A percentile compares a stretch with the other conserved stretches of the same genome.
These are phyloP conservation scores for Archilochus colubris DNA, from an alignment of 2,113 vertebrate species.

Conservation along the genomic window DNA sequence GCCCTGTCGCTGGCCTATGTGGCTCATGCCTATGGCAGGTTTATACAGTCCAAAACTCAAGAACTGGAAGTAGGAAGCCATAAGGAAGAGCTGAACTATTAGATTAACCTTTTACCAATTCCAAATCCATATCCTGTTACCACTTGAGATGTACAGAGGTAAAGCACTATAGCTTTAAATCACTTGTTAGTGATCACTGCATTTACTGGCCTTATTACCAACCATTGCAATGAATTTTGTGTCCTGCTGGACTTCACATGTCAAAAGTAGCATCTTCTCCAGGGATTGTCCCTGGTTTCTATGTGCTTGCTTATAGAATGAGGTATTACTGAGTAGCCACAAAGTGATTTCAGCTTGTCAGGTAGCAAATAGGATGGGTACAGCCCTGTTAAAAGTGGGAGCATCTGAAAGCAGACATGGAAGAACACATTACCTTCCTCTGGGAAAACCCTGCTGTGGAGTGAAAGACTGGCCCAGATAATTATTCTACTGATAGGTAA, in stretches of 20 bases:
- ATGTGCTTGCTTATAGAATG: background rate
- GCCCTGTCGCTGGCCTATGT: background rate
- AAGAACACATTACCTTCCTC: background rate
- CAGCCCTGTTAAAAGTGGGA: background rate
- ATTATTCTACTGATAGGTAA: background rate
- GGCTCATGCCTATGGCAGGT: background rate
- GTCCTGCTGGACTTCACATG: background rate
- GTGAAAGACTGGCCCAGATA: background rate
- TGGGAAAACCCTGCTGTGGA: slow-evolving; percentile 17
- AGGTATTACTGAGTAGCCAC: background rate
- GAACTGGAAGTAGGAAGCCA: background rate
- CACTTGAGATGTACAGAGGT: rapidly evolving
- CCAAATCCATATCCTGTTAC: background rate
- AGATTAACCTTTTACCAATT: background rate
- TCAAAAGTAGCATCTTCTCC: background rate
- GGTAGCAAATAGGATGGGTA: background rate
- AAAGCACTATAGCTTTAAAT: background rate
- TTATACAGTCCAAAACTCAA: background rate
- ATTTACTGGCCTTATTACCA: background rate
- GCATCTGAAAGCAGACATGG: background rate
- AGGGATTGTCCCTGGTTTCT: background rate
- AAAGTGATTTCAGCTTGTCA: background rate
- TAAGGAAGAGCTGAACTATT: background rate
- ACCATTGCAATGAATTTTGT: background rate
- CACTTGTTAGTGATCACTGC: background rate